A percentile compares a stretch with the other conserved stretches of the same genome.
Evolutionary conservation across 2,113 vertebrate genomes (phyloP).

Genomic region (Strix uralensis): DNA sequence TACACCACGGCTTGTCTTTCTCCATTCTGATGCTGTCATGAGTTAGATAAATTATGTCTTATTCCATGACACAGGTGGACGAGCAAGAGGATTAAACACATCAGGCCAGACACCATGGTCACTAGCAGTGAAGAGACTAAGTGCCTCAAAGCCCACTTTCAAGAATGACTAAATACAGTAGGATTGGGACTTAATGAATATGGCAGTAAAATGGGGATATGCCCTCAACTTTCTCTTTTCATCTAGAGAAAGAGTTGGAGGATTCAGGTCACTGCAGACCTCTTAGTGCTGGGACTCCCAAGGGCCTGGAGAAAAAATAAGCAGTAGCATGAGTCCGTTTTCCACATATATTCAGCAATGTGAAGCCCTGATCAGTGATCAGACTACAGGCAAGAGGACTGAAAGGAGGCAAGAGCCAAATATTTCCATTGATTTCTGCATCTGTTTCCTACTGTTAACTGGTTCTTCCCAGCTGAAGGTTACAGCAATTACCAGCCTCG

Average conservation of each 20-base stretch:
- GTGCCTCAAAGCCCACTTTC: background rate
- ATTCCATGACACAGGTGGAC: accelerated
- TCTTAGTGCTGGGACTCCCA: background rate
- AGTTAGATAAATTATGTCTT: background rate
- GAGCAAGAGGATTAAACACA: background rate
- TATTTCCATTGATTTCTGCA: background rate
- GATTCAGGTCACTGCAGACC: background rate
- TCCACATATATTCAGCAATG: background rate
- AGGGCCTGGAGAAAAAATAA: background rate
- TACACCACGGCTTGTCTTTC: background rate
- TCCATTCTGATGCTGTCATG: background rate
- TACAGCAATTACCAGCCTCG: background rate
- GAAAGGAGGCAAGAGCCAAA: background rate
- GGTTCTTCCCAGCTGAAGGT: background rate
- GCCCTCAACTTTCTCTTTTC: background rate
- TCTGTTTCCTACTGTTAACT: background rate
- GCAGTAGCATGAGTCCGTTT: background rate
- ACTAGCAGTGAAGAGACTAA: background rate
- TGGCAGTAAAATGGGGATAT: background rate
- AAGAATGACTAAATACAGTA: background rate
- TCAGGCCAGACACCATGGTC: background rate
- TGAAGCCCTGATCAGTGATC: background rate
- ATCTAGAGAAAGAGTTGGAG: background rate
- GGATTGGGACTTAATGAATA: background rate
- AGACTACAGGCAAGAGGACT: background rate